Base-by-base conservation (phyloP, 1,140 invertebrate genomes). In the Cecropterus lyciades region DNA sequence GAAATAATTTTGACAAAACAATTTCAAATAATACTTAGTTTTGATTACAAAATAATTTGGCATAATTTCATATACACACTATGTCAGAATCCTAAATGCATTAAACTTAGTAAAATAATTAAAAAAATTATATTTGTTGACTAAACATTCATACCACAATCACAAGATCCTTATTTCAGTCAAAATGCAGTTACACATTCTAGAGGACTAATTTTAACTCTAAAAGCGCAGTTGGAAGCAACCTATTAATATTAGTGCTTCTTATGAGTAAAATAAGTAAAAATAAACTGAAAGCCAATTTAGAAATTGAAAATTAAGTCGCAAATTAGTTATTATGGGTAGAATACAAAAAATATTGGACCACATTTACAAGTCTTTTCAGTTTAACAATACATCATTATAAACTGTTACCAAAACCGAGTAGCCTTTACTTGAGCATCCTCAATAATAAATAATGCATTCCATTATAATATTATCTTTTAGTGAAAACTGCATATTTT, bases 21-120 rank as follows among this genome's bases (percentile, higher is more conserved):
- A 72, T 16, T 72, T 73, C 52, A 70, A 53, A 77, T 72, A 71
- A 70, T 70, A 71, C 66, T 73, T 77, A 76, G 74, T 70, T 79
- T 80, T 82, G 77, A 80, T 87, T 84, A 88, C 65, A 91, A 89
- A 90, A 87, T 87, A 91, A 85, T 91, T 91, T 90, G 89, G 89
- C 87, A 89, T 89, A 87, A 81, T 85, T 87, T 75, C 40, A 77
- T 80, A 80, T 79, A 85, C 62, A 73, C 75, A 80, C 85, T 87
- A 91, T 81, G 68, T 84, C 77, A 78, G 77, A 85, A 80, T 77
- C 77, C 78, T 91, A 91, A 91, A 91, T 91, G 89, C 89, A 85
- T 67, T 77, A 77, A 82, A 78, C 76, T 70, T 80, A 76, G 87
- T 73, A 84, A 81, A 85, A 81, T 84, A 79, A 83, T 73, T 80